Evolutionary conservation across 2,888 invertebrate species (phyloP), one percentile per base, ranked within the genome.

Genomic region (Scaptomyza flava): DNA sequence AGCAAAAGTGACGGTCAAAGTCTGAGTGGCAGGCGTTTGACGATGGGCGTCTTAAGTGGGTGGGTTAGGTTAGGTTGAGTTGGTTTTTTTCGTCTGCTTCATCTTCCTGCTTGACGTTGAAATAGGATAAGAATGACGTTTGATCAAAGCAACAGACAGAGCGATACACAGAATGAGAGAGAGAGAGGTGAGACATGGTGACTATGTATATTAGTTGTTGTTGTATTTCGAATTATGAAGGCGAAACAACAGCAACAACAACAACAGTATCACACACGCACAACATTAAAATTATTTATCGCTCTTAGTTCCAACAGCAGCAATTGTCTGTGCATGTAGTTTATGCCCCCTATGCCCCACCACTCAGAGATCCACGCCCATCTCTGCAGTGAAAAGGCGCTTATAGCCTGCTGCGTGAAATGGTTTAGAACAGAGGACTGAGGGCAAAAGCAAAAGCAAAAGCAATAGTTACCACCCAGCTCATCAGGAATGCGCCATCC

Each of bases 261-360:
- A 27, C 47, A 47, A 12, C 38, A 56, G 17, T 17, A 17, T 17
- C 17, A 68, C 14, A 41, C 34, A 54, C n/a, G 34, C 56, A 41
- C 34, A 58, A 47, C 73, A 75, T 63, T 59, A 66, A 83, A 86
- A 86, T 86, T 86, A 83, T 83, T 80, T 81, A 86, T 82, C 71
- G 83, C 81, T 68, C 69, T 59, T 36, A 54, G 62, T 67, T 67
- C 41, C 34, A 53, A 27, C 27, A 27, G 58, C 53, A 60, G 59
- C 80, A 86, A 86, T 85, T 81, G 81, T 86, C 80, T 79, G 77
- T 62, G 67, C 67, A 71, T 83, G 83, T 86, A 83, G 80, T 82
- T 85, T 86, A 86, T 80, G 60, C 58, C 42, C 62, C 43, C 17
- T 5, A n/a, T 54, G 58, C 66, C 65, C 63, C 76, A 62, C 50